Percentiles rank a stretch among this genome's conserved stretches.
Evolutionary conservation across 2,888 invertebrate genomes (phyloP).

Genomic region (Gymnoscelis rufifasciata): DNA sequence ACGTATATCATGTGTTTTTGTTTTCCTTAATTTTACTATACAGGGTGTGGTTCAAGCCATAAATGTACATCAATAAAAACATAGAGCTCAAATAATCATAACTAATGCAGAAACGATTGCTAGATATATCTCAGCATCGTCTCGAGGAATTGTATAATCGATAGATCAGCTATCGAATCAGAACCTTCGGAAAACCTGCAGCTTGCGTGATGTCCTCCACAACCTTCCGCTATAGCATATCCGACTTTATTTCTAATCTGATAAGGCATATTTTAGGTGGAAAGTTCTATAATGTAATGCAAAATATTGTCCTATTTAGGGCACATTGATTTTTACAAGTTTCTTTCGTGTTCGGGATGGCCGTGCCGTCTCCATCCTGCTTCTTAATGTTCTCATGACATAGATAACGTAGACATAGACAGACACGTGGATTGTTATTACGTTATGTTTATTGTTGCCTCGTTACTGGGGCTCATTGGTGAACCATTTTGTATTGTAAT

Average conservation of each 20-base stretch:
- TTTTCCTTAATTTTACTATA: too few species aligned
- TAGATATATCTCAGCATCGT: too few species aligned
- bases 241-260: slow-evolving; percentile 20
- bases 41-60: too few species aligned
- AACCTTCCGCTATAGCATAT: slow-evolving; percentile 16
- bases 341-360: slow-evolving; percentile 41
- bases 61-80: too few species aligned
- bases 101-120: too few species aligned
- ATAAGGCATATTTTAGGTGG: slow-evolving; percentile 19
- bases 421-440: not conserved
- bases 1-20: too few species aligned
- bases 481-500: too few species aligned
- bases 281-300: slow-evolving; percentile 30
- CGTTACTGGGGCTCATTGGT: too few species aligned
- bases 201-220: slow-evolving; percentile 37
- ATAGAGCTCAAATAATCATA: too few species aligned
- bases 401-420: not conserved
- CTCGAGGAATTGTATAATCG: slow-evolving; percentile 22
- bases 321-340: slow-evolving; percentile 51
- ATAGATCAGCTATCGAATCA: slow-evolving; percentile 22
- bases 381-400: not conserved
- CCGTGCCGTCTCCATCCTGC: slow-evolving; percentile 6
- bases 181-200: slow-evolving; percentile 30
- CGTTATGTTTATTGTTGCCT: too few species aligned
- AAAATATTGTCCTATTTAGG: slow-evolving; percentile 46